Evolutionary conservation across 2,797 vertebrate species (phyloP).

Genomic region (Chiropotes sagulatus): DNA sequence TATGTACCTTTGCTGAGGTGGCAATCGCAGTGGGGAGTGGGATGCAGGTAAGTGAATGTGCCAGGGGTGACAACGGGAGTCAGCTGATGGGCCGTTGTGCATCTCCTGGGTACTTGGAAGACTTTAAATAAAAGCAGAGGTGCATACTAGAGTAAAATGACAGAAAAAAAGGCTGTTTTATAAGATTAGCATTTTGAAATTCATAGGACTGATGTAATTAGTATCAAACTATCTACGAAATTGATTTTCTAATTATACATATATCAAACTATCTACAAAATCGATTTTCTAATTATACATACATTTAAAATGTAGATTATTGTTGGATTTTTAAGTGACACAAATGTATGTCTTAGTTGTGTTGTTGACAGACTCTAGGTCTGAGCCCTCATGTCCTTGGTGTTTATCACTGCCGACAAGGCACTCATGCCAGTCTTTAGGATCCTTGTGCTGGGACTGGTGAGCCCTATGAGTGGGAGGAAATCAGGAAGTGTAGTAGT

Average conservation of each 20-base stretch:
- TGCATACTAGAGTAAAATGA: not conserved
- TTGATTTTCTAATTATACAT: not conserved
- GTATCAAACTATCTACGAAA: not conserved
- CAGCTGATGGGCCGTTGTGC: fast-evolving
- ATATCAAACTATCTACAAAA: not conserved
- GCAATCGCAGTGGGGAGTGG: fast-evolving
- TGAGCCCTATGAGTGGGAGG: not conserved
- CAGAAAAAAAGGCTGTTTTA: not conserved
- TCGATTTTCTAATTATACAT: not conserved
- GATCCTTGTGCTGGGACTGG: not conserved
- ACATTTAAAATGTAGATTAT: not conserved
- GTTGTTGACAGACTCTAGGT: not conserved
- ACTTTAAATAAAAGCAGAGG: not conserved
- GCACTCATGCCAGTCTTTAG: not conserved
- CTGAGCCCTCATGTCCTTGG: not conserved
- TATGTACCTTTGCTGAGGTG: not conserved
- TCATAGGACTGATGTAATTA: not conserved
- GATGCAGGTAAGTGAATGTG: not conserved
- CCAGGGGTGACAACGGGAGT: not conserved
- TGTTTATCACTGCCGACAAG: not conserved
- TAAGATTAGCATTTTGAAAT: not conserved
- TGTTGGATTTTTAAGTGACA: not conserved
- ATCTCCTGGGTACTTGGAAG: not conserved
- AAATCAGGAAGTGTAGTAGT: not conserved
- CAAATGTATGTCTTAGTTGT: not conserved